phyloP scores from a whole-genome alignment of 2,888 invertebrate species.

The Volucella zonaria region DNA sequence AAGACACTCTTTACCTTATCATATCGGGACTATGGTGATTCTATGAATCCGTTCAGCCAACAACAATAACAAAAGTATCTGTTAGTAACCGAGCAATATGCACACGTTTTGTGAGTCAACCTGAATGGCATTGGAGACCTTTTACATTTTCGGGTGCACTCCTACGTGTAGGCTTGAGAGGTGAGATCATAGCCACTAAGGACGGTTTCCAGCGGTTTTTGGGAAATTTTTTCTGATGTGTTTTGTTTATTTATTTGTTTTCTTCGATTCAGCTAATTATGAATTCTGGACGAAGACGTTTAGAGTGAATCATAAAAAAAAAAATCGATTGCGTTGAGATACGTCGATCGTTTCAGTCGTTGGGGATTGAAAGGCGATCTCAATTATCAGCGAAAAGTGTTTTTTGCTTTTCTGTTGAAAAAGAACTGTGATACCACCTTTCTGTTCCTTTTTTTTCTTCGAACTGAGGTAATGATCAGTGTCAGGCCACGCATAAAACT shows the following conservation, averaged over 20 bases:
- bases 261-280: constrained; percentile 26
- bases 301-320: constrained; percentile 33
- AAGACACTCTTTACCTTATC: constrained; percentile 17
- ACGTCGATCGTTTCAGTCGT: background rate
- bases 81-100: constrained; percentile 18
- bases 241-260: too few species aligned
- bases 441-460: background rate
- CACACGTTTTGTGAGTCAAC: constrained; percentile 35
- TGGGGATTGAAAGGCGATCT: constrained; percentile 4
- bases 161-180: constrained; percentile 49
- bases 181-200: constrained; percentile 45
- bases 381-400: background rate
- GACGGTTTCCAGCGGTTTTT: background rate
- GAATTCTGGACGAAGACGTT: constrained; percentile 26
- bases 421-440: background rate
- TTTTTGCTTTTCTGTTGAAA: constrained; percentile 2
- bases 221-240: background rate
- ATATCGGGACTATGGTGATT: background rate
- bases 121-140: constrained; percentile 15
- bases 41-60: constrained; percentile 14
- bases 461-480: constrained; percentile 24
- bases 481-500: background rate
- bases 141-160: constrained; percentile 53
- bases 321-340: constrained; percentile 19
- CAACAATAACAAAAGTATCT: background rate